Conservation (phyloP, 2,797 vertebrate genomes). For the Cichlasoma orientale region DNA sequence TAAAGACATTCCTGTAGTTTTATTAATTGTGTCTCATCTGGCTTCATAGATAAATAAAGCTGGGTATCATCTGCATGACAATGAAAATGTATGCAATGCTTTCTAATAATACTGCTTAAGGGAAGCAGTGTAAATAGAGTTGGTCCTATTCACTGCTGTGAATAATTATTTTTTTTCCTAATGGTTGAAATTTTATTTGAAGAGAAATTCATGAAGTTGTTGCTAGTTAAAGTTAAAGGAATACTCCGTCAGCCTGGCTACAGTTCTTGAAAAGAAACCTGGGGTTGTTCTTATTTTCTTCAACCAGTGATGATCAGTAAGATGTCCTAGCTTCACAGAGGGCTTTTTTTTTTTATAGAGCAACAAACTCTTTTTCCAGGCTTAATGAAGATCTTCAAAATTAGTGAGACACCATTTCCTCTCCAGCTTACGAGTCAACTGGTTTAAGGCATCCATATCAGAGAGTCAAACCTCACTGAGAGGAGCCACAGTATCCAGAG, state of each 20-base stretch:
- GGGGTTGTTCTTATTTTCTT: background rate
- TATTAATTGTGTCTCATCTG: no score
- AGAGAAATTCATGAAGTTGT: background rate
- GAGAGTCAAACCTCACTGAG: background rate
- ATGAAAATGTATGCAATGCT: no score
- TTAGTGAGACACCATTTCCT: background rate
- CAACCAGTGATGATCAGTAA: background rate
- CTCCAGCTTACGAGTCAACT: background rate
- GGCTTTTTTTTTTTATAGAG: background rate
- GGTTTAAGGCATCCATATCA: background rate
- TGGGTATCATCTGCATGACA: no score
- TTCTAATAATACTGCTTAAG: no score
- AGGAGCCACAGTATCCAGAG: background rate
- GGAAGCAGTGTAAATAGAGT: no score
- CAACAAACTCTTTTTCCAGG: background rate
- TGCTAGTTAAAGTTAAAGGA: background rate
- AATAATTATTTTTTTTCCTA: accelerated
- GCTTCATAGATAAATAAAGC: no score
- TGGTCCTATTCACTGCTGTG: background rate
- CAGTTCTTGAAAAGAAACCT: background rate
- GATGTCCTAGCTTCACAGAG: background rate
- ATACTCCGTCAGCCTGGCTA: background rate
- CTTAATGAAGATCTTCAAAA: background rate
- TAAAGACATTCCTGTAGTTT: no score
- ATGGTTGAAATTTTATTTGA: background rate